phyloP scores from a whole-genome alignment of 2,113 vertebrate genomes.

The Misgurnus mizolepis region DNA sequence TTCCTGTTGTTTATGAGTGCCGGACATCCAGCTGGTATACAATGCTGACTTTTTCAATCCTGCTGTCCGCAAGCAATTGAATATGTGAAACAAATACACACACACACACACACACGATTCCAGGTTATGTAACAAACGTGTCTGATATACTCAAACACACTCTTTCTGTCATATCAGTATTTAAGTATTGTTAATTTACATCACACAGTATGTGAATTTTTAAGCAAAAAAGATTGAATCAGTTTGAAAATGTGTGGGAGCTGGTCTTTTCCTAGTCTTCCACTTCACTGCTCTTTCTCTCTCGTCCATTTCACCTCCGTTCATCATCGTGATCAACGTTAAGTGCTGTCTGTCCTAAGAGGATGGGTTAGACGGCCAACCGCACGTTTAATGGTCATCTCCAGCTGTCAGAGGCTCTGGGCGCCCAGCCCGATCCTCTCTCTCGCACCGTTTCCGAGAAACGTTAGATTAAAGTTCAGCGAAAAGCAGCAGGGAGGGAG shows the following conservation, averaged over 20 bases:
- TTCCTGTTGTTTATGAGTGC: neutral
- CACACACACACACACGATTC: conserved; percentile 6
- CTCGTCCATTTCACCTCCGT: neutral
- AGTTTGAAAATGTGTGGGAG: neutral
- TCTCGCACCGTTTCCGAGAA: neutral
- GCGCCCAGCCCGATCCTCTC: neutral
- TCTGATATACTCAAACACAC: neutral
- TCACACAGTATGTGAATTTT: no score
- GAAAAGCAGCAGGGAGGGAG: neutral
- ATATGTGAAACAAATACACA: neutral
- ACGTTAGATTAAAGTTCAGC: neutral
- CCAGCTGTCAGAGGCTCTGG: conserved; percentile 39
- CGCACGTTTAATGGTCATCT: conserved; percentile 36
- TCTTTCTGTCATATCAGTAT: neutral
- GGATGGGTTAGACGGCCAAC: neutral
- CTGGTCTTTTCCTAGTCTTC: conserved; percentile 12
- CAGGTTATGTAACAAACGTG: neutral
- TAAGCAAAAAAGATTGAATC: neutral
- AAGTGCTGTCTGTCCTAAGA: conserved; percentile 27
- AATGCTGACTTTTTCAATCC: neutral
- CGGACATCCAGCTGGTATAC: neutral
- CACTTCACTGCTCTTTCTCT: conserved; percentile 17
- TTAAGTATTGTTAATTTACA: no score
- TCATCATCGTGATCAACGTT: conserved; percentile 4
- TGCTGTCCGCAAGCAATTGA: neutral